These are phyloP conservation scores for Aethina tumida DNA, from an alignment of 1,140 invertebrate genomes.

Conservation along the genomic window DNA sequence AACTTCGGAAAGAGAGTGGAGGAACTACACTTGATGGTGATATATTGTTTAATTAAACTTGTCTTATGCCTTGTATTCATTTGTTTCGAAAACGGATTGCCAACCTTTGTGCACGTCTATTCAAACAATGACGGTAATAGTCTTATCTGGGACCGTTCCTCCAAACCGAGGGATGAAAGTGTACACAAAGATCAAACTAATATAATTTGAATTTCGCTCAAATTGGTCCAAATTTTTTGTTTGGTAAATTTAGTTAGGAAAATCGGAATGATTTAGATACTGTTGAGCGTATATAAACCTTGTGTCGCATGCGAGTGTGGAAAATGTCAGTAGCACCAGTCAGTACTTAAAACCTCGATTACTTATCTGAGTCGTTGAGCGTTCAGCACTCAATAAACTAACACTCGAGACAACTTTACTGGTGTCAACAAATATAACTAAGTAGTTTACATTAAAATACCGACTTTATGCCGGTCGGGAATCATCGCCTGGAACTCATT, in stretches of 20 bases:
- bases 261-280: too few relatives aligned
- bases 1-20: constrained; percentile 11
- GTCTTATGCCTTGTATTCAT: constrained; percentile 35
- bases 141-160: too few relatives aligned
- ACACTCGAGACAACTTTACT: constrained; percentile 15
- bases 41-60: constrained; percentile 35
- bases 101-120: constrained; percentile 24
- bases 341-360: constrained; percentile 19
- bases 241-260: too few relatives aligned
- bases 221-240: too few relatives aligned
- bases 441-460: constrained; percentile 25
- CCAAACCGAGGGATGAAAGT: too few relatives aligned
- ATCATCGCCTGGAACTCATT: constrained; percentile 15
- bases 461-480: constrained; percentile 14
- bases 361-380: constrained; percentile 19
- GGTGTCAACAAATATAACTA: constrained; percentile 24
- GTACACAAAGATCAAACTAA: too few relatives aligned
- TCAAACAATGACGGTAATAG: constrained; percentile 26
- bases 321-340: constrained; percentile 20
- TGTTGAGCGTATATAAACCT: too few relatives aligned
- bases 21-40: constrained; percentile 29
- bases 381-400: constrained; percentile 20
- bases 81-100: constrained; percentile 35
- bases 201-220: too few relatives aligned
- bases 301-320: too few relatives aligned